phyloP scores from a whole-genome alignment of 1,140 invertebrate genomes.

The Polyergus mexicanus region DNA sequence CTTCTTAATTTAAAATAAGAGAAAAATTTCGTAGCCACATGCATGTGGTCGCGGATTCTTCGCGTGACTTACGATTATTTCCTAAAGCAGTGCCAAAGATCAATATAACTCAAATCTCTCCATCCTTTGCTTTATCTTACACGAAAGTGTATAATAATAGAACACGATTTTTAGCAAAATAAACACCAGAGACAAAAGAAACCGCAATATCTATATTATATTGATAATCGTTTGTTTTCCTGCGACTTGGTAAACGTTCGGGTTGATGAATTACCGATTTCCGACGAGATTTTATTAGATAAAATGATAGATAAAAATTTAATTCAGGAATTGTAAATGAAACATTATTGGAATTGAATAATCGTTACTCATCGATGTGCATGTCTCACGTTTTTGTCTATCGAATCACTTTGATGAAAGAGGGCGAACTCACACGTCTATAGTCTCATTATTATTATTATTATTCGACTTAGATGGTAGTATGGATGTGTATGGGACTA shows the following conservation, averaged over 20 bases:
- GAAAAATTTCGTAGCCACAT: background rate
- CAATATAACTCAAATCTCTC: constrained; percentile 24
- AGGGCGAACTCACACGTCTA: constrained; percentile 61
- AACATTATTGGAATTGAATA: constrained; percentile 80
- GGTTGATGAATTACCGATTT: constrained; percentile 23
- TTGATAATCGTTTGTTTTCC: constrained; percentile 29
- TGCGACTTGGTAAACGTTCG: constrained; percentile 23
- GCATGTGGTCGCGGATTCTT: background rate
- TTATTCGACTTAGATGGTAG: constrained; percentile 78
- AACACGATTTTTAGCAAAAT: constrained; percentile 19
- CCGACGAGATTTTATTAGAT: constrained; percentile 64
- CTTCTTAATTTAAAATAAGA: no score
- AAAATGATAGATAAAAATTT: constrained; percentile 67
- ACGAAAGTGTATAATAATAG: constrained; percentile 29
- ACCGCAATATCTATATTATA: constrained; percentile 28
- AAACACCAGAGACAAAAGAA: background rate
- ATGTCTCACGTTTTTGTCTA: constrained; percentile 48
- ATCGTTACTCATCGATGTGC: constrained; percentile 65
- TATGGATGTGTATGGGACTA: constrained; percentile 77
- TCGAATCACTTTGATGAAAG: constrained; percentile 73
- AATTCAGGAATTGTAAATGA: constrained; percentile 72
- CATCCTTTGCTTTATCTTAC: constrained; percentile 24
- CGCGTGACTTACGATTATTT: constrained; percentile 9
- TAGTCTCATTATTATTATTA: constrained; percentile 76
- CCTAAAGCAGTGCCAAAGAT: constrained; percentile 41